Evolutionary conservation across 2,888 invertebrate species (phyloP), one percentile per base, ranked within the genome.

Genomic region (Tetragnatha montana): DNA sequence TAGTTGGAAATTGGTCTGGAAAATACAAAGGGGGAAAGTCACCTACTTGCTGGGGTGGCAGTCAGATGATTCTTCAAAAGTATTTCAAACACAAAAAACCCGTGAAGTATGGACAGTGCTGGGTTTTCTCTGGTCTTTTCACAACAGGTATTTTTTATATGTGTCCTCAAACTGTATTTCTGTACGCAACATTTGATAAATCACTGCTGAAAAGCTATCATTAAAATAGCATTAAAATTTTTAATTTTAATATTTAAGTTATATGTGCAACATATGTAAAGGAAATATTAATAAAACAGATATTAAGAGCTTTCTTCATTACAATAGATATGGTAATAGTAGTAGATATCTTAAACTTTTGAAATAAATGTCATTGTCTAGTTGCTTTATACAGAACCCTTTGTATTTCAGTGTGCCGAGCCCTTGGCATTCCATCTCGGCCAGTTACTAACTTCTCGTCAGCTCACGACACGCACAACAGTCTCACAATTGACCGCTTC

Each of bases 401-500:
- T 47, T 47, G 3, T 14, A 8, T 91, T 92, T 6, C 93, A 96
- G 97, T 98, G 92, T 97, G 97, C 92, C 95, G 98, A 92, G 95
- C 97, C 0, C 93, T 99, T 47, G 99, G 99, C 17, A 96, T 99
- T 82, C 98, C 98, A 0, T 95, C 96, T 83, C 95, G 98, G 74
- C 95, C 97, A 0, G 95, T 99, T 4, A 97, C 98, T 0, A 98
- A 97, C 92, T 98, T 96, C 93, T 91, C 96, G 19, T 97, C 98
- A 17, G 98, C 98, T 0, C 98, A 99, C 93, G 98, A 99, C 93
- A 98, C 98, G 0, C 97, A 98, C 93, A 96, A 95, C 91, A 97
- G 97, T 87, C 94, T 98, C 35, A 98, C 98, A 0, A 96, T 98
- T 7, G 98, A 99, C 93, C 96, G 97, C 91, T 97, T 97, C 93